Percentiles rank a stretch among this genome's conserved stretches.
phyloP scores from a whole-genome alignment of 2,113 vertebrate genomes.

The Nettapus auritus region DNA sequence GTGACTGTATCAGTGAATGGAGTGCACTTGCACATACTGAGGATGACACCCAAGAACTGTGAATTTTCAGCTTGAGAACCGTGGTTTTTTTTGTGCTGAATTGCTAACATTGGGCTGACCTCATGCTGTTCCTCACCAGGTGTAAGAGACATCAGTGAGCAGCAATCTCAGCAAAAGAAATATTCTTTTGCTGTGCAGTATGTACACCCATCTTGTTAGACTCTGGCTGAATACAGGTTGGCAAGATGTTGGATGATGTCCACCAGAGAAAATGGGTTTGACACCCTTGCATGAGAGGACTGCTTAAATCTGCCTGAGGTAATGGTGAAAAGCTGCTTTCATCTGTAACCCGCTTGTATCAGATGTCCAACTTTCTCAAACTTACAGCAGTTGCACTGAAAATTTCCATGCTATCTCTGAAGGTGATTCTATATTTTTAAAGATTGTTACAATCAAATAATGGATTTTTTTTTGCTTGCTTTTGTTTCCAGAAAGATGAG shows the following conservation, averaged over 20 bases:
- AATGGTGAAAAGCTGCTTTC: not conserved
- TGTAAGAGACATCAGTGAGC: not conserved
- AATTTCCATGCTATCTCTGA: not conserved
- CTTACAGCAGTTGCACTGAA: not conserved
- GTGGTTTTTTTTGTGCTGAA: not conserved
- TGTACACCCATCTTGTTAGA: not conserved
- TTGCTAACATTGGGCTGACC: not conserved
- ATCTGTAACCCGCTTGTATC: not conserved
- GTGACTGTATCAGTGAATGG: not conserved
- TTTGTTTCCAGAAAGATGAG: not conserved
- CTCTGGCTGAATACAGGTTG: not conserved
- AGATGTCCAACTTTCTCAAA: not conserved
- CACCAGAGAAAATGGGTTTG: not conserved
- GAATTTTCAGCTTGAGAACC: rapidly evolving
- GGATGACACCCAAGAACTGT: not conserved
- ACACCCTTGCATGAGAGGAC: not conserved
- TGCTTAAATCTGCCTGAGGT: not conserved
- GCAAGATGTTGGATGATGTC: not conserved
- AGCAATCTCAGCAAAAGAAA: not conserved
- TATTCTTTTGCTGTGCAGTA: not conserved
- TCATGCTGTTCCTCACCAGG: not conserved
- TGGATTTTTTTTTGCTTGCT: not conserved
- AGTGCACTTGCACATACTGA: rapidly evolving
- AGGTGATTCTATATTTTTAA: not conserved
- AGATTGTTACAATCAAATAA: not conserved